Base-by-base conservation (phyloP, 2,113 vertebrate species). In the Sinocyclocheilus grahami region DNA sequence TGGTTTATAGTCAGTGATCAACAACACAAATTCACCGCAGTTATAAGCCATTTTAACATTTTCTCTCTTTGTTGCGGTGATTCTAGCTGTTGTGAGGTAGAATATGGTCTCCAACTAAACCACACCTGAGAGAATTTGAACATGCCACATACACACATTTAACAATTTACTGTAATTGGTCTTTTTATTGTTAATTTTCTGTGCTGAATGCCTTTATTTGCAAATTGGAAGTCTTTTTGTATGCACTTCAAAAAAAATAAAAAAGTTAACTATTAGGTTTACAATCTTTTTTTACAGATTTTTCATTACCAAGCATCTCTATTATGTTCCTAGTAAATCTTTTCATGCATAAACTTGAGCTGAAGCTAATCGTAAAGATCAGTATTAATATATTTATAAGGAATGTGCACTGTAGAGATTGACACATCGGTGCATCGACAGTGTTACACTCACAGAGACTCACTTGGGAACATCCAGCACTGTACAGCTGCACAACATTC, bases 401-500 rank as follows among this genome's bases (percentile, higher is more conserved):
- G 11, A 48, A 48, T 48, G 46, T 48, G 46, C 46, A 48, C 42
- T 42, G 42, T 42, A 42, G 8, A 42, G 42, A 42, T 42, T 42
- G 42, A 42, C 42, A 42, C 42, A 42, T 42, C 42, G 9, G 46
- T 48, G 46, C 46, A 48, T 48, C 46, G 10, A 48, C 10, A 48
- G 11, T 3, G 2, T 3, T 48, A 48, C 51, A 53, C 16, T n/a
- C 58, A 60, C 9, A 5, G 18, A 24, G 20, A 77, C 24, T 63
- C 62, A 72, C 69, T 78, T 55, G 24, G 76, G 53, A 78, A 78
- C 18, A 78, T 58, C 2, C 72, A 6, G 42, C 22, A 48, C 72
- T 13, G 53, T 37, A 60, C 77, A 78, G 77, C 51, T 60, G 27
- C 51, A 58, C 30, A 53, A 78, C 16, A 20, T 58, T 18, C 51